Conservation (phyloP, 35 echinoderm and acorn worm genomes). For the Holothuria glaberrima region DNA sequence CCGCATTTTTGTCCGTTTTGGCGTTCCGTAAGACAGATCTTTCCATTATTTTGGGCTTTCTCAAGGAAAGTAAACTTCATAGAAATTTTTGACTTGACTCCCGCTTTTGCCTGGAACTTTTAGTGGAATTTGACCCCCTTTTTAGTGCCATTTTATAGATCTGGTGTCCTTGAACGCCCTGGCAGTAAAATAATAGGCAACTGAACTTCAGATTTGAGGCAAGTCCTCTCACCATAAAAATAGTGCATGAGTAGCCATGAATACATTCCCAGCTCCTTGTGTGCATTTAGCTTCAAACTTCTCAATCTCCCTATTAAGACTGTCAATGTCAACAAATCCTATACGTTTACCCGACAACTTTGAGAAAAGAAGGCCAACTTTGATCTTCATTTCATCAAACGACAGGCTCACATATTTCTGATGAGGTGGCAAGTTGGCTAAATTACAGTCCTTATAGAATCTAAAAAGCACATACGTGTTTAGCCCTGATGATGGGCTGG, state of each 20-base stretch:
- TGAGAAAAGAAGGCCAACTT: conserved; percentile 13
- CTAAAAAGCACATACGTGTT: neutral
- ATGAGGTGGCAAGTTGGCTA: neutral
- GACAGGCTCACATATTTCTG: neutral
- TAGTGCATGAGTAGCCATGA: conserved; percentile 30
- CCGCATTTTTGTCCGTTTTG: too few species aligned
- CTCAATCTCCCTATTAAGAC: neutral
- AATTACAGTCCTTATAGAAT: neutral
- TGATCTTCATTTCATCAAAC: conserved; percentile 66
- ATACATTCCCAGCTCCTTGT: neutral
- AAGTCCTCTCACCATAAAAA: conserved; percentile 41
- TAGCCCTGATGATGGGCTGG: neutral
- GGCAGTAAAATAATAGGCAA: neutral
- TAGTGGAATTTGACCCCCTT: too few species aligned
- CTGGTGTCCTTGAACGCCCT: neutral
- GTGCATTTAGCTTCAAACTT: conserved; percentile 33
- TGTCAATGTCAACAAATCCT: conserved; percentile 8
- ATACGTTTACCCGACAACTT: conserved; percentile 7
- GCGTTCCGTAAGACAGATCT: too few species aligned
- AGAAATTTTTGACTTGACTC: too few species aligned
- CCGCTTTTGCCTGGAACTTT: too few species aligned
- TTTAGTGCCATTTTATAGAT: neutral
- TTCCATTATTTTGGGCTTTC: too few species aligned
- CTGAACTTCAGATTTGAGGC: conserved; percentile 11
- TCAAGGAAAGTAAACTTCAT: too few species aligned